phyloP scores from a whole-genome alignment of 2,888 invertebrate genomes.

The Caenorhabditis macrosperma region DNA sequence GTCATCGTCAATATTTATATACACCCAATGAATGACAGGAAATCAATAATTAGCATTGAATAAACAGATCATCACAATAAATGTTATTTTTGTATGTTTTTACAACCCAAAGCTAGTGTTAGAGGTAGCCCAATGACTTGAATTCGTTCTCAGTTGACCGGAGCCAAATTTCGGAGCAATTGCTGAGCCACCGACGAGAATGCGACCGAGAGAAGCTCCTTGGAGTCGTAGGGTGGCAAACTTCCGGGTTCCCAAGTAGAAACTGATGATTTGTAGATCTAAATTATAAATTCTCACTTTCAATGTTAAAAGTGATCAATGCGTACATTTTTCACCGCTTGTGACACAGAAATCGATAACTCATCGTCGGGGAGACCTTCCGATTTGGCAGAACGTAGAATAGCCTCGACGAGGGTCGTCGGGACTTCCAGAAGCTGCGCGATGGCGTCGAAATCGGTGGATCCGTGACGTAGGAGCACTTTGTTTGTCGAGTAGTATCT shows the following conservation, averaged over 20 bases:
- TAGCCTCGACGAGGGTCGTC: constrained; percentile 38
- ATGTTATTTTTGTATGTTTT: neutral
- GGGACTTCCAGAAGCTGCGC: constrained; percentile 59
- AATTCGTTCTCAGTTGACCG: constrained; percentile 40
- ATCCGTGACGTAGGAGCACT: constrained; percentile 44
- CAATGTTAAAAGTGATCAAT: no score
- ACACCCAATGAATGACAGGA: no score
- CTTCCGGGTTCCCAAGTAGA: constrained; percentile 38
- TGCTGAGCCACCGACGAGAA: constrained; percentile 55
- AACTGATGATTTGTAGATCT: constrained; percentile 35
- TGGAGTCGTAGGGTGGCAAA: constrained; percentile 41
- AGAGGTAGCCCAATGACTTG: constrained; percentile 11
- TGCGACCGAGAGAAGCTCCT: constrained; percentile 34
- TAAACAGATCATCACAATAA: constrained; percentile 40
- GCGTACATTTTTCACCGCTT: constrained; percentile 40
- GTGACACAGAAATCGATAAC: constrained; percentile 30
- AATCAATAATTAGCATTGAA: no score
- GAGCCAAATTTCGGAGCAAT: constrained; percentile 45
- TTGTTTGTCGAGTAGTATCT: constrained; percentile 46
- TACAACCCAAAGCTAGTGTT: constrained; percentile 4
- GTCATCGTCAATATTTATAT: neutral
- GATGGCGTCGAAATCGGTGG: constrained; percentile 48
- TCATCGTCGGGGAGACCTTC: constrained; percentile 46
- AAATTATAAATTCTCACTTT: no score
- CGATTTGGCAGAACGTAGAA: constrained; percentile 33